Conservation (phyloP, 2,797 vertebrate genomes). For the Halcyon badia region DNA sequence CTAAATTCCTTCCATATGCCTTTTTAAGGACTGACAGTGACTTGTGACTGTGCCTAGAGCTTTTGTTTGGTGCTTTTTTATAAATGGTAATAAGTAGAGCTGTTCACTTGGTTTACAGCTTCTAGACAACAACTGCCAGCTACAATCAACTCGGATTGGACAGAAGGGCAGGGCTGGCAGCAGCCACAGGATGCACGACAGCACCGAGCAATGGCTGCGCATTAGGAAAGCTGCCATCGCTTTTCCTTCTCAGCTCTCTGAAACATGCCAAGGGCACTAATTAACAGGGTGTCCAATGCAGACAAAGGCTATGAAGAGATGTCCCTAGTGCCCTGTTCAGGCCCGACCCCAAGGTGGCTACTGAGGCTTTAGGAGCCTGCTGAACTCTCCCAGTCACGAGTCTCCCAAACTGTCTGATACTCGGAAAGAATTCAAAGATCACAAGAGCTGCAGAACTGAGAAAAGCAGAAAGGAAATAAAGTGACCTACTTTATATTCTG, state of each 20-base stretch:
- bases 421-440: conserved; percentile 8
- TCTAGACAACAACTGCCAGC: conserved; percentile 40
- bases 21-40: background rate
- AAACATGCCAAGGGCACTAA: background rate
- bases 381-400: background rate
- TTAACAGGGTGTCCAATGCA: background rate
- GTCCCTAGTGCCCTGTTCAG: background rate
- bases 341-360: background rate
- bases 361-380: background rate
- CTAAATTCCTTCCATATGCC: background rate
- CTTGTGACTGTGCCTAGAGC: conserved; percentile 25
- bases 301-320: background rate
- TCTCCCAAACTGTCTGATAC: background rate
- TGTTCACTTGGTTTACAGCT: conserved; percentile 48
- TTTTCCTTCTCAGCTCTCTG: background rate
- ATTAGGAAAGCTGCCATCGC: background rate
- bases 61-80: conserved; percentile 32
- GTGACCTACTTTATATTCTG: conserved; percentile 57
- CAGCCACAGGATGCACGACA: background rate
- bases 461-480: conserved; percentile 19
- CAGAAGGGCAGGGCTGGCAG: conserved; percentile 13
- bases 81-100: conserved; percentile 25
- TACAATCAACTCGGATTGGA: background rate
- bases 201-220: background rate
- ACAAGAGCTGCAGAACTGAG: background rate